These are phyloP conservation scores for Aurelia sp. DNA, from an alignment of 30 jellyfish, hydroid and myxozoan genomes.

Conservation along the genomic window DNA sequence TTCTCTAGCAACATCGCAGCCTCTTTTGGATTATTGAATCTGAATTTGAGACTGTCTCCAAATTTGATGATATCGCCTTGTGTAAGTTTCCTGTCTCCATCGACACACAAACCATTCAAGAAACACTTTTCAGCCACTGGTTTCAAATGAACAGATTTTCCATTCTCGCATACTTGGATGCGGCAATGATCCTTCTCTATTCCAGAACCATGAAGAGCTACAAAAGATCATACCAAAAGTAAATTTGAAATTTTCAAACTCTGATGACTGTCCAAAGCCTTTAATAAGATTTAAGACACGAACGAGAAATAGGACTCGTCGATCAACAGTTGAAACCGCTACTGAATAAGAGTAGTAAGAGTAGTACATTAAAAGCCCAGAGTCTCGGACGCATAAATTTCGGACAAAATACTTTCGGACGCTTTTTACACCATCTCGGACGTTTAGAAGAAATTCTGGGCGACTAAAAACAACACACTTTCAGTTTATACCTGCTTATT, in stretches of 20 bases:
- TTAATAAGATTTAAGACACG: no score
- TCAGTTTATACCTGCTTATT: no score
- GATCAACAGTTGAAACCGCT: no score
- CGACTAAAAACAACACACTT: no score
- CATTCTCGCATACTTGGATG: slow-evolving; percentile 49
- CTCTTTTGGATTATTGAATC: slow-evolving; percentile 94
- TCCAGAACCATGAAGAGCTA: slow-evolving; percentile 93
- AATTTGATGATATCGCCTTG: slow-evolving; percentile 95
- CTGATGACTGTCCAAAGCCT: no score
- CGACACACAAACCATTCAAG: slow-evolving; percentile 59
- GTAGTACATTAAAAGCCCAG: no score
- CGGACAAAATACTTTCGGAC: no score
- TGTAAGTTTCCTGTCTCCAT: slow-evolving; percentile 44
- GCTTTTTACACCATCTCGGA: no score
- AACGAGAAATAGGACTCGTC: no score
- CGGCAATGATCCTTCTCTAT: slow-evolving; percentile 92
- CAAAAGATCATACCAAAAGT: neutral
- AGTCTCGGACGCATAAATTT: no score
- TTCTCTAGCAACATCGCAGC: slow-evolving; percentile 81
- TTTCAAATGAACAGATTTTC: slow-evolving; percentile 60
- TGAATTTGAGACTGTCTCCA: slow-evolving; percentile 89
- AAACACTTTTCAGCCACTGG: slow-evolving; percentile 74
- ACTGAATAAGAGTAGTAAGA: no score
- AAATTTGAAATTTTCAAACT: neutral
- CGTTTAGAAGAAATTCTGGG: no score